phyloP scores from a whole-genome alignment of 1,140 invertebrate species.

The Leptinotarsa defecta region DNA sequence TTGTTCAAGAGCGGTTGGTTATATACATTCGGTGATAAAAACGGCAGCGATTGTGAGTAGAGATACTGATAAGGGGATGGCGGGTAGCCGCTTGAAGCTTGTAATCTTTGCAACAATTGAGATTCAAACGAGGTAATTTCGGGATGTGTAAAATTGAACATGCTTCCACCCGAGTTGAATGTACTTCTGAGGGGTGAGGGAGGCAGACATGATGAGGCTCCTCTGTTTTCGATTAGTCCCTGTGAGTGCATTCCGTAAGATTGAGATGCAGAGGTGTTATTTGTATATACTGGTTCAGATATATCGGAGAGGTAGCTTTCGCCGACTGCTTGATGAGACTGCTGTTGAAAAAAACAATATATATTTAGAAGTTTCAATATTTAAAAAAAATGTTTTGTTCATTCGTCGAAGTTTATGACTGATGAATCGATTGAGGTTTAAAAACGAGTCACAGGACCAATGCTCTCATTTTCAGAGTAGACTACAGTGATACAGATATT shows the following conservation, averaged over 20 bases:
- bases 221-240: constrained; percentile 51
- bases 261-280: constrained; percentile 48
- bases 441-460: neutral
- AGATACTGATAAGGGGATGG: constrained; percentile 38
- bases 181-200: constrained; percentile 47
- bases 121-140: constrained; percentile 42
- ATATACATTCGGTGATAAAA: constrained; percentile 33
- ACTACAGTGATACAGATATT: too few species aligned
- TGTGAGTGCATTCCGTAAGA: constrained; percentile 46
- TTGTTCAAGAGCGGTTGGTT: constrained; percentile 47
- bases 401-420: too few species aligned
- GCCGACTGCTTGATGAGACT: neutral
- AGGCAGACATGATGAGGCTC: constrained; percentile 46
- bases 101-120: constrained; percentile 50
- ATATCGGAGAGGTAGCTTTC: constrained; percentile 7
- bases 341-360: constrained; percentile 28
- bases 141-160: constrained; percentile 49
- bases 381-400: neutral
- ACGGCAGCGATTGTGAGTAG: constrained; percentile 39
- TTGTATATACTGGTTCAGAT: constrained; percentile 30
- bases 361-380: neutral
- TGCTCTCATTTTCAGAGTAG: too few species aligned
- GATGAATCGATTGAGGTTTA: neutral
- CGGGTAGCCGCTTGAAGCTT: constrained; percentile 45
- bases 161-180: constrained; percentile 41